phyloP scores from a whole-genome alignment of 2,113 vertebrate species.

The Tympanuchus pallidicinctus region DNA sequence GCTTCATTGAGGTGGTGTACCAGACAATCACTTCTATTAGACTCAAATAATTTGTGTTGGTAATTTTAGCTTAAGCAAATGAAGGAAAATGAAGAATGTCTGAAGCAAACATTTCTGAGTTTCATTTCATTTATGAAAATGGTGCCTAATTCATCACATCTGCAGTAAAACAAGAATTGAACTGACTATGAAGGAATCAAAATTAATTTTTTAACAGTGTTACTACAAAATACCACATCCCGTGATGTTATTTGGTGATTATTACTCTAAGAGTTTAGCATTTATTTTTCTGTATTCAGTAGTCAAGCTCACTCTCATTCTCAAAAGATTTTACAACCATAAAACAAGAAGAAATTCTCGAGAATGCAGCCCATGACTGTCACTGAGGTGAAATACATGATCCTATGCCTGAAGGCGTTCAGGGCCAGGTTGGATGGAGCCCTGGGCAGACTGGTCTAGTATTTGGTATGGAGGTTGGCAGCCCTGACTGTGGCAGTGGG shows the following conservation, averaged over 20 bases:
- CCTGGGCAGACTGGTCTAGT: too few species aligned
- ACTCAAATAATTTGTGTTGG: background rate
- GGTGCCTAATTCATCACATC: rapidly evolving
- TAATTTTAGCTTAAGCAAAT: background rate
- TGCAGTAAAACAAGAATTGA: background rate
- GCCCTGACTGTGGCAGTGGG: too few species aligned
- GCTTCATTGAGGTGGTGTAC: background rate
- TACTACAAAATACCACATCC: background rate
- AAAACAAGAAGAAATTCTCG: background rate
- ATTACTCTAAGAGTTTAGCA: background rate
- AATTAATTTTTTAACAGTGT: background rate
- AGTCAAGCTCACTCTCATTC: background rate
- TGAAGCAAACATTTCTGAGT: background rate
- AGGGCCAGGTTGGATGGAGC: too few species aligned
- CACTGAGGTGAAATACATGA: background rate
- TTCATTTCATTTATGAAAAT: background rate
- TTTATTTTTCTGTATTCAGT: background rate
- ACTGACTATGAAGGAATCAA: background rate
- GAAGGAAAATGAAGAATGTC: background rate
- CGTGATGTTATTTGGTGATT: background rate
- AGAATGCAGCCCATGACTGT: background rate
- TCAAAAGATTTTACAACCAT: background rate
- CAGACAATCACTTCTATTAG: background rate
- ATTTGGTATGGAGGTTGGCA: too few species aligned
- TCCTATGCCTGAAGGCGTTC: too few species aligned